Evolutionary conservation across 2,113 vertebrate genomes (phyloP).

Genomic region (Cygnus atratus): DNA sequence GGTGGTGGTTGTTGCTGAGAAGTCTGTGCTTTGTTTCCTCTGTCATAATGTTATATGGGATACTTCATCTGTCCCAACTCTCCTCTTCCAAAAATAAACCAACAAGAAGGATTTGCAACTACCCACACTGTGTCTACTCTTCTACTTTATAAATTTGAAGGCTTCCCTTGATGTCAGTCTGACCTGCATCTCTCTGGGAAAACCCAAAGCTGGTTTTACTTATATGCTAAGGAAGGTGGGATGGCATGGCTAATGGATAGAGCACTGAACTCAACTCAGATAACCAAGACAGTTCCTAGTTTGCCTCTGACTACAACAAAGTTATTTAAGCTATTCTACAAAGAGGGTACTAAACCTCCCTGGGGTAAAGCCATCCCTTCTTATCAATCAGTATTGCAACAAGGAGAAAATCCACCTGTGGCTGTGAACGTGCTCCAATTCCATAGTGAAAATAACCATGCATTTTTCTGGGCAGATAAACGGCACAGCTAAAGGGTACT

Average conservation of each 20-base stretch:
- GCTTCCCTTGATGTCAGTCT: background rate
- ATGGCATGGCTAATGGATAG: background rate
- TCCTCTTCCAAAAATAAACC: background rate
- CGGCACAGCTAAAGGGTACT: background rate
- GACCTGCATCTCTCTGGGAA: background rate
- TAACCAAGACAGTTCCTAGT: background rate
- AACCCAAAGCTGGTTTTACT: background rate
- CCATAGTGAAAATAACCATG: background rate
- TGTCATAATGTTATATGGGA: background rate
- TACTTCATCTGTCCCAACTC: background rate
- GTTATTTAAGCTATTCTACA: background rate
- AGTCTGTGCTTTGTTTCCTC: background rate
- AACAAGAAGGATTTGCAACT: background rate
- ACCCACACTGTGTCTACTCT: fast-evolving
- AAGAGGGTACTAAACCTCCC: background rate
- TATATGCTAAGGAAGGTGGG: background rate
- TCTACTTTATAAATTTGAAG: background rate
- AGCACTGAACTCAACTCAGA: background rate
- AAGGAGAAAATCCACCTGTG: background rate
- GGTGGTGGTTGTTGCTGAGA: background rate
- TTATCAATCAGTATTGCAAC: background rate
- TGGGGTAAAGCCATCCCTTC: background rate
- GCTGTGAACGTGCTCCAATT: background rate
- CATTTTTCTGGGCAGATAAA: background rate
- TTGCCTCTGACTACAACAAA: background rate